These are phyloP conservation scores for Eufriesea mexicana DNA, from an alignment of 1,140 invertebrate genomes.

Conservation along the genomic window DNA sequence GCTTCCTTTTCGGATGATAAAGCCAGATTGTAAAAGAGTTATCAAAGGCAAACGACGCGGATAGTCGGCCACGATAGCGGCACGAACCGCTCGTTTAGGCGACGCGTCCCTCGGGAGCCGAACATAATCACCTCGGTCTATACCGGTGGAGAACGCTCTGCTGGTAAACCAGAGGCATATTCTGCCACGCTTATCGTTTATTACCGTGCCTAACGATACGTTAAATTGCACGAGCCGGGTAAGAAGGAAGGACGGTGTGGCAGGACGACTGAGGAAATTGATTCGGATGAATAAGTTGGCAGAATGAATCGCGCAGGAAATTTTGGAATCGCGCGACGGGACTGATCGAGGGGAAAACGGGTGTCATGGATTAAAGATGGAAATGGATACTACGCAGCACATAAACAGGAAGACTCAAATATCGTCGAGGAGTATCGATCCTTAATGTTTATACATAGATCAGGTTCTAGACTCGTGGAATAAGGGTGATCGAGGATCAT, in stretches of 20 bases:
- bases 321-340: not conserved
- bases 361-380: no score
- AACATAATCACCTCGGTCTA: slow-evolving; percentile 22
- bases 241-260: not conserved
- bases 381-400: no score
- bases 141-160: not conserved
- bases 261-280: not conserved
- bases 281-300: not conserved
- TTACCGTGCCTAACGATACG: slow-evolving; percentile 30
- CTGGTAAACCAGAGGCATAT: slow-evolving; percentile 18
- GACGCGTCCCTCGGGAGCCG: slow-evolving; percentile 21
- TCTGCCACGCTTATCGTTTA: slow-evolving; percentile 31
- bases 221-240: slow-evolving; percentile 1
- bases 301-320: not conserved
- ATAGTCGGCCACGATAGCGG: not conserved
- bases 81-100: slow-evolving; percentile 19
- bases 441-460: no score
- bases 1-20: not conserved
- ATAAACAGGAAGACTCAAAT: no score
- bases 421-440: no score
- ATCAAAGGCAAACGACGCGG: slow-evolving; percentile 19
- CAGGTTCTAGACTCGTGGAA: no score
- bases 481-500: no score
- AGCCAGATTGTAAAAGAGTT: slow-evolving; percentile 32
- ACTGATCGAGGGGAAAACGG: no score